phyloP scores from a whole-genome alignment of 2,113 vertebrate genomes.

The Athene cunicularia region DNA sequence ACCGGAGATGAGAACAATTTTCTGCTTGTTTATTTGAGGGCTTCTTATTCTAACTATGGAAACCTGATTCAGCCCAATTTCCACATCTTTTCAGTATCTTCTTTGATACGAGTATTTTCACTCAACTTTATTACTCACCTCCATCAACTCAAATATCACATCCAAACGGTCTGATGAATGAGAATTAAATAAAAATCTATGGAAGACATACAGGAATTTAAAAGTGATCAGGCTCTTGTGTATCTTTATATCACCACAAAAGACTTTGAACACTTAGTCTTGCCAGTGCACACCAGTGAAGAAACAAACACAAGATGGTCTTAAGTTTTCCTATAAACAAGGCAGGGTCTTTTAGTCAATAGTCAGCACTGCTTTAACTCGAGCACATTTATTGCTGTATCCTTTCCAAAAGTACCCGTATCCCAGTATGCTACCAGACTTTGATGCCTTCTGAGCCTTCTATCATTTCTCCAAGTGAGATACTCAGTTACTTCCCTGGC shows the following conservation, averaged over 20 bases:
- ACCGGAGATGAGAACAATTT: not conserved
- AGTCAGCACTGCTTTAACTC: not conserved
- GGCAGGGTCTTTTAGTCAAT: not conserved
- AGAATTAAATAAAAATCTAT: slow-evolving; percentile 10
- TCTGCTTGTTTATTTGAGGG: slow-evolving; percentile 54
- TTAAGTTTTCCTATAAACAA: not conserved
- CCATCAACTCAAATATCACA: slow-evolving; percentile 25
- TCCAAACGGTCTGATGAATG: not conserved
- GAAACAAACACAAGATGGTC: not conserved
- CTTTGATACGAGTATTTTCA: slow-evolving; percentile 29
- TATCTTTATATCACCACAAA: not conserved
- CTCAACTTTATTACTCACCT: not conserved
- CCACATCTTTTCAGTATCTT: slow-evolving; percentile 52
- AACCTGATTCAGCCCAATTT: slow-evolving; percentile 32
- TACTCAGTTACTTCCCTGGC: not conserved
- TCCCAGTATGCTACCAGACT: not conserved
- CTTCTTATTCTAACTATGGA: slow-evolving; percentile 39
- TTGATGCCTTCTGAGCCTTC: not conserved
- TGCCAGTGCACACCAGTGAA: not conserved
- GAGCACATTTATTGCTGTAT: not conserved
- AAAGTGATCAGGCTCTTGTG: not conserved
- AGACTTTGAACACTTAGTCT: not conserved
- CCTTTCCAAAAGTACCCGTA: not conserved
- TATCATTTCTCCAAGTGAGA: not conserved
- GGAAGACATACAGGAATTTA: not conserved